phyloP scores from a whole-genome alignment of 1,140 invertebrate species.

The Pseudomyrmex cubaensis region DNA sequence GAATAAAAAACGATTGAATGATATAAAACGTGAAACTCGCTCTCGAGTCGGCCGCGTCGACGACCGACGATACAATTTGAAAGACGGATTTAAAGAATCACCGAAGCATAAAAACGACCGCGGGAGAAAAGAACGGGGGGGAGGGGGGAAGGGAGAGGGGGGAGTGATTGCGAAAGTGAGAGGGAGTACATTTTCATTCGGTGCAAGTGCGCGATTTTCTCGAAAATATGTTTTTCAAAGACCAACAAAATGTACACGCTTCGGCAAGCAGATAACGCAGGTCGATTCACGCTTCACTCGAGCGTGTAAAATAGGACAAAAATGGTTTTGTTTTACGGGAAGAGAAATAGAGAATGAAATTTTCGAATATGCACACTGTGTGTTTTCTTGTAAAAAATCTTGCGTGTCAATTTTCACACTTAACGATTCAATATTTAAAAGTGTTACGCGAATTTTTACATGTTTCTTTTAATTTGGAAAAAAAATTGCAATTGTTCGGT shows the following conservation, averaged over 20 bases:
- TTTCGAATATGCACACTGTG: background rate
- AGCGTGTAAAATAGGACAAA: background rate
- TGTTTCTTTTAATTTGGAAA: too few species aligned
- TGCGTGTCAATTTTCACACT: too few species aligned
- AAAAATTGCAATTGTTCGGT: slow-evolving; percentile 18
- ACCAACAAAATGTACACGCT: background rate
- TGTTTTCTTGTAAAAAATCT: too few species aligned
- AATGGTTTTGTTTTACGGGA: background rate
- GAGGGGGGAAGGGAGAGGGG: too few species aligned
- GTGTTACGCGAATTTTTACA: too few species aligned
- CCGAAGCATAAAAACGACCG: slow-evolving; percentile 25
- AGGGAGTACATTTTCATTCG: background rate
- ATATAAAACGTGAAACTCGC: slow-evolving; percentile 16
- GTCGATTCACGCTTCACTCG: background rate
- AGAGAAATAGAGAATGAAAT: background rate
- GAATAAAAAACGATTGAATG: slow-evolving; percentile 52
- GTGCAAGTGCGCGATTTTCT: background rate
- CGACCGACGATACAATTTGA: slow-evolving; percentile 18
- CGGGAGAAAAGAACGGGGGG: background rate
- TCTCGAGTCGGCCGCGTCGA: background rate
- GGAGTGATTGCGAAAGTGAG: background rate
- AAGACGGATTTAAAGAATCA: slow-evolving; percentile 36
- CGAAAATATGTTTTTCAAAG: slow-evolving; percentile 27
- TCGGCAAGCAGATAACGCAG: background rate
- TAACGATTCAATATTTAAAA: too few species aligned